Evolutionary conservation across 1,140 invertebrate genomes (phyloP).

Genomic region (Brachionus plicatilis): DNA sequence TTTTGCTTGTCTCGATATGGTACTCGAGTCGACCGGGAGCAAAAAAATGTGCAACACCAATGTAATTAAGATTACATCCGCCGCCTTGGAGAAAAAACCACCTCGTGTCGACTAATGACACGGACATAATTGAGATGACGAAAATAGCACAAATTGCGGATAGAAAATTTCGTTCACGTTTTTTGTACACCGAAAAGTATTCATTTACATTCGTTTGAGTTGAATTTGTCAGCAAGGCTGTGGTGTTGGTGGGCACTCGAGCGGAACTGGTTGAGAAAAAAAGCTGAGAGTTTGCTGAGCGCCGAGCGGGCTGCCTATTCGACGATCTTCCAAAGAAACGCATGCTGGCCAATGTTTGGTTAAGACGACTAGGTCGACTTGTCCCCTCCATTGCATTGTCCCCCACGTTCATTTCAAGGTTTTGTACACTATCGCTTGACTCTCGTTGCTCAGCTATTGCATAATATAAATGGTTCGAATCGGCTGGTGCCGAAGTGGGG

Average conservation of each 20-base stretch:
- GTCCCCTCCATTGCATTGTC: not conserved
- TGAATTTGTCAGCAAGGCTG: not conserved
- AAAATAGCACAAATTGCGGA: conserved; percentile 31
- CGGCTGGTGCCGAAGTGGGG: not conserved
- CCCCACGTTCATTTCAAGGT: not conserved
- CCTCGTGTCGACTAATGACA: conserved; percentile 13
- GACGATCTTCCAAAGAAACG: not conserved
- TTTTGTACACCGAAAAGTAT: conserved; percentile 1
- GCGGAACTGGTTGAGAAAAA: not conserved
- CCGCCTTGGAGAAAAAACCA: conserved; percentile 38
- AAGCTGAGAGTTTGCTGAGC: not conserved
- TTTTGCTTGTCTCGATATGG: conserved; percentile 1
- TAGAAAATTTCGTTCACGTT: conserved; percentile 37
- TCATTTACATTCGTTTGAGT: not conserved
- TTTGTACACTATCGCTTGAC: not conserved
- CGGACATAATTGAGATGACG: not conserved
- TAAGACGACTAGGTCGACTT: not conserved
- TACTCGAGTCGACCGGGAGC: conserved; percentile 35
- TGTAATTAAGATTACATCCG: conserved; percentile 36
- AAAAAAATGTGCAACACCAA: conserved; percentile 39
- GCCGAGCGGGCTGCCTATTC: not conserved
- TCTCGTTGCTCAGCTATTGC: conserved; percentile 16
- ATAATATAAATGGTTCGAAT: conserved; percentile 7
- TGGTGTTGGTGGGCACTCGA: not conserved
- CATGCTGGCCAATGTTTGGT: not conserved